A percentile compares a stretch with the other conserved stretches of the same genome.
These are phyloP conservation scores for Macrotus californicus DNA, from an alignment of 2,113 vertebrate genomes.

Conservation along the genomic window DNA sequence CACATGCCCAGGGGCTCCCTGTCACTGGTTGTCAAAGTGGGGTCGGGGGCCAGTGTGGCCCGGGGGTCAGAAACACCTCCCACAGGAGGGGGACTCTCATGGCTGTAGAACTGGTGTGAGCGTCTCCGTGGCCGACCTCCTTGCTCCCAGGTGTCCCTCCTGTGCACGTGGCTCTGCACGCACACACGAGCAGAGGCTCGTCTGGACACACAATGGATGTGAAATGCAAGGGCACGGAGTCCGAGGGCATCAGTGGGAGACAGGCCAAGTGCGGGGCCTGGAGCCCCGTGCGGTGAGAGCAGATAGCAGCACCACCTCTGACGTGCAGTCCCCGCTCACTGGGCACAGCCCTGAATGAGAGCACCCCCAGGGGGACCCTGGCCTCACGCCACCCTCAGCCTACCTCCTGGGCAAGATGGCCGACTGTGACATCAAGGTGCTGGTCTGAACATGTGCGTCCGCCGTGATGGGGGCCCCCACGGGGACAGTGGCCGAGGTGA, in stretches of 20 bases:
- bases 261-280: fast-evolving
- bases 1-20: fast-evolving
- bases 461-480: not conserved
- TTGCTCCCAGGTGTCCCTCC: too few species aligned
- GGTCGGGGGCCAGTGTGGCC: too few species aligned
- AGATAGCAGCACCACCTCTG: too few species aligned
- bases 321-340: fast-evolving
- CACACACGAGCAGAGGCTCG: not conserved
- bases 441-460: not conserved
- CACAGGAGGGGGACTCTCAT: not conserved
- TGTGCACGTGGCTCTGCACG: not conserved
- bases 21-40: not conserved
- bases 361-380: fast-evolving
- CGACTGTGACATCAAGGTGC: not conserved
- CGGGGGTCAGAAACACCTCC: too few species aligned
- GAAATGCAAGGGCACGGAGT: not conserved
- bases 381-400: too few species aligned
- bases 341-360: fast-evolving
- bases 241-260: not conserved
- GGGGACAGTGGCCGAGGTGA: not conserved
- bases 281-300: fast-evolving
- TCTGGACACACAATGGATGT: not conserved
- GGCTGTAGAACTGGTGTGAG: not conserved
- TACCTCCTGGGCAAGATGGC: conserved; percentile 15
- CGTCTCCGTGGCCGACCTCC: too few species aligned